These are phyloP conservation scores for Clamator glandarius DNA, from an alignment of 2,797 vertebrate species.

Conservation along the genomic window DNA sequence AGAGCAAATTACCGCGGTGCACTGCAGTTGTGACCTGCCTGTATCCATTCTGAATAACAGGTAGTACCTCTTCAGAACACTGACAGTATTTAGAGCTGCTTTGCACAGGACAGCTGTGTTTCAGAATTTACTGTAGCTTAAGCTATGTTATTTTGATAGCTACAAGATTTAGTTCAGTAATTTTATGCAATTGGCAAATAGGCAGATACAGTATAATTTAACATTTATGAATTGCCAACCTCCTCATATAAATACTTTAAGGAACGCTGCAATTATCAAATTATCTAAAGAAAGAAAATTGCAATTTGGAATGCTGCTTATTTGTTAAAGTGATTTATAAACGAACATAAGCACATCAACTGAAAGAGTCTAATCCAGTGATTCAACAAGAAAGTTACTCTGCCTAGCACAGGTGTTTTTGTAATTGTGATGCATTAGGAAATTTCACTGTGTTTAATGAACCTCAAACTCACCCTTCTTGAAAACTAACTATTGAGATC, in stretches of 20 bases:
- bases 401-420: slow-evolving; percentile 1
- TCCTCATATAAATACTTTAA: slow-evolving; percentile 43
- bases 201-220: slow-evolving; percentile 37
- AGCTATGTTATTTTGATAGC: background rate
- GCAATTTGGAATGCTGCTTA: background rate
- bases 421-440: background rate
- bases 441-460: background rate
- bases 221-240: slow-evolving; percentile 31
- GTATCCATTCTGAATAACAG: background rate
- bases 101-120: background rate
- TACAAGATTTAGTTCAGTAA: slow-evolving; percentile 33
- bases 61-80: background rate
- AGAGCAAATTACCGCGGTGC: background rate
- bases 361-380: background rate
- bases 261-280: slow-evolving; percentile 32
- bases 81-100: background rate
- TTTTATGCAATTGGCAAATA: slow-evolving; percentile 35
- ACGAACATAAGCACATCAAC: background rate
- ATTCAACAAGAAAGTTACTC: slow-evolving; percentile 32
- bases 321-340: slow-evolving; percentile 44
- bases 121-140: slow-evolving; percentile 16
- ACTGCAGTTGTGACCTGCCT: background rate
- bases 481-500: background rate
- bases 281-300: slow-evolving; percentile 17
- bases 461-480: slow-evolving; percentile 5